A percentile compares a stretch with the other conserved stretches of the same genome.
These are phyloP conservation scores for Oryzias woworae DNA, from an alignment of 2,113 vertebrate genomes.

Conservation along the genomic window DNA sequence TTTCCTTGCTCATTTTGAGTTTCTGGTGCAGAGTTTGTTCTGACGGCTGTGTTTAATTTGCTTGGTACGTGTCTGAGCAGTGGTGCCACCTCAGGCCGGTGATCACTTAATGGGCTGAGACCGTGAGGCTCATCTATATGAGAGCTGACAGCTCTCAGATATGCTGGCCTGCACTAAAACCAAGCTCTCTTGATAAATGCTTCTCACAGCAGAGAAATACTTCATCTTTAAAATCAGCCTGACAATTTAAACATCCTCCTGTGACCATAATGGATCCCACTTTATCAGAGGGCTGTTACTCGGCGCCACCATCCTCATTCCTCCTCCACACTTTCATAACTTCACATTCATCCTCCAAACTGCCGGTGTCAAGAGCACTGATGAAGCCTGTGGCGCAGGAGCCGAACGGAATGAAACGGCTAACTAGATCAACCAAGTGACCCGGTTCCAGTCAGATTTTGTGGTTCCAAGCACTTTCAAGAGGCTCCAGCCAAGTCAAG, in stretches of 20 bases:
- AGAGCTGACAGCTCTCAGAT: conserved; percentile 16
- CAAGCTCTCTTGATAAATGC: conserved; percentile 6
- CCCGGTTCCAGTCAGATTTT: neutral
- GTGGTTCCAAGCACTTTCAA: conserved; percentile 4
- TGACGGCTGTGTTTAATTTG: conserved; percentile 16
- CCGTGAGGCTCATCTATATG: conserved; percentile 29
- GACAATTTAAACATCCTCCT: conserved; percentile 13
- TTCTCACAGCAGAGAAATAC: conserved; percentile 9
- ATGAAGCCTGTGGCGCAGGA: neutral
- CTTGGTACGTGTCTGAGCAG: conserved; percentile 22
- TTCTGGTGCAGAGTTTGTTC: conserved; percentile 4
- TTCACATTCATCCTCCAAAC: conserved; percentile 6
- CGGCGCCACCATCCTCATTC: conserved; percentile 15
- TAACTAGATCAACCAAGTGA: neutral
- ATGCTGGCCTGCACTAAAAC: conserved; percentile 13
- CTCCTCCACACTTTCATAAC: conserved; percentile 23
- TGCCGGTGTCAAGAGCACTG: neutral
- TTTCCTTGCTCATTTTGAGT: conserved; percentile 19
- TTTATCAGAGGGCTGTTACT: conserved; percentile 14
- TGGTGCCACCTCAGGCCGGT: conserved; percentile 21
- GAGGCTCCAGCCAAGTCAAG: conserved; percentile 18
- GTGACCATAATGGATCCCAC: conserved; percentile 15
- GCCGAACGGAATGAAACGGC: conserved; percentile 3
- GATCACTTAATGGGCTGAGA: conserved; percentile 35
- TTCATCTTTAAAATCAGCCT: conserved; percentile 28